Conservation (phyloP, 2,888 invertebrate species). For the Dexiosoma caninum region DNA sequence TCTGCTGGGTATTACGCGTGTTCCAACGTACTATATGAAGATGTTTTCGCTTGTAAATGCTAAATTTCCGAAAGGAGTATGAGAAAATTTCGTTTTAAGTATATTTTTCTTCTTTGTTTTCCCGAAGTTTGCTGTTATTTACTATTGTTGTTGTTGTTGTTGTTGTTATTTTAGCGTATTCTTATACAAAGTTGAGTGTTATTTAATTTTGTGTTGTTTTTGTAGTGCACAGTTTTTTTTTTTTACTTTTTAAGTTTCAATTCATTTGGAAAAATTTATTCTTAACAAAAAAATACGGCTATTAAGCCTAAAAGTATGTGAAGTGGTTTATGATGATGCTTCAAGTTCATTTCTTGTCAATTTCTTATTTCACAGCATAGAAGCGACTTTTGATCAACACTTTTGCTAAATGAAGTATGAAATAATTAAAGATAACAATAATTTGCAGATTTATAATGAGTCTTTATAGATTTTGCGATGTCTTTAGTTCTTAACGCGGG, state of each 20-base stretch:
- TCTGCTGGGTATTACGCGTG: background rate
- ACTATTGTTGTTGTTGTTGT: background rate
- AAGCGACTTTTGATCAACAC: slow-evolving; percentile 34
- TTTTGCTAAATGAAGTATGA: slow-evolving; percentile 51
- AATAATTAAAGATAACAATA: background rate
- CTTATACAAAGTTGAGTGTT: slow-evolving; percentile 41
- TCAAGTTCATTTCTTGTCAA: slow-evolving; percentile 47
- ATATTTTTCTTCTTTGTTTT: slow-evolving; percentile 9
- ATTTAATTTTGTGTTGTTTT: slow-evolving; percentile 35
- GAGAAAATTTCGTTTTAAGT: background rate
- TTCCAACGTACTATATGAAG: slow-evolving; percentile 56
- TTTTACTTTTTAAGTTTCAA: slow-evolving; percentile 50
- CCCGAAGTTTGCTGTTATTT: background rate
- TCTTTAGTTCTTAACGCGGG: too few relatives aligned
- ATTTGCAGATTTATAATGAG: background rate
- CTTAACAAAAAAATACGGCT: slow-evolving; percentile 27
- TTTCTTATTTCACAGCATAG: background rate
- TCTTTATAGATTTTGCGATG: too few relatives aligned
- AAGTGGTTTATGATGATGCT: slow-evolving; percentile 50
- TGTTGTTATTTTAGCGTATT: slow-evolving; percentile 4
- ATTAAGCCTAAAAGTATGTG: slow-evolving; percentile 56
- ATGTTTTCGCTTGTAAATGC: slow-evolving; percentile 40
- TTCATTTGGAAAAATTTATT: slow-evolving; percentile 62
- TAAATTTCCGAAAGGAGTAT: slow-evolving; percentile 43
- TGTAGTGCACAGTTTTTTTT: slow-evolving; percentile 17